Evolutionary conservation across 1,140 invertebrate species (phyloP), one percentile per base, ranked within the genome.

Genomic region (Chironomus striatipennis): DNA sequence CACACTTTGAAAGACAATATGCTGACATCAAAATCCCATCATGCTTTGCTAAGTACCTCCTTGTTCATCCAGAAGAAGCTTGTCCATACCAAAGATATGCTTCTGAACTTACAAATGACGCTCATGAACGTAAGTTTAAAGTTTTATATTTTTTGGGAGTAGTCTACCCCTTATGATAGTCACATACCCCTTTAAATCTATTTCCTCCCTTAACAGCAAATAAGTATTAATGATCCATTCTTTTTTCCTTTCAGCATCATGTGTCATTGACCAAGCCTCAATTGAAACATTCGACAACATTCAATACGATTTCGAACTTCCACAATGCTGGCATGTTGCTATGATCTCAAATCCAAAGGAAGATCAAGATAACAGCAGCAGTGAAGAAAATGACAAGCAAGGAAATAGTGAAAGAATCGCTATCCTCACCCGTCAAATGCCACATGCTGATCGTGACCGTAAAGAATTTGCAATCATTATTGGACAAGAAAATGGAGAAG

Each of bases 381-480:
- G 9, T 64, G 73, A 43, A 72, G 57, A 6, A 67, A 73, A 47
- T 24, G 73, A n/a, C 43, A 43, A 75, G 18, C 64, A 67, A 67
- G n/a, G 5, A 12, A 7, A 67, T 8, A 9, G 57, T 7, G n/a
- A 74, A 8, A 18, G 6, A 43, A 77, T 83, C 10, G 78, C 78
- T 43, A 75, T 87, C 20, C 75, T 86, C 9, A 80, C 76, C 12
- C 80, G 82, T 74, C 80, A 86, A 24, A 20, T 73, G 65, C 24
- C 73, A 42, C 42, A 64, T n/a, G 75, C 74, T 2, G 76, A 76
- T 0, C 74, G 79, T 0, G 75, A 79, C 0, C 75, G 79, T 18
- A 85, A 84, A 77, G 83, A 86, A 76, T 21, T 86, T 0, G 83
- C 82, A 75, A 77, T 87, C 2, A 17, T 81, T 18, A 74, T 85